Base-by-base conservation (phyloP, 2,113 vertebrate genomes). In the Cercopithecus mona region DNA sequence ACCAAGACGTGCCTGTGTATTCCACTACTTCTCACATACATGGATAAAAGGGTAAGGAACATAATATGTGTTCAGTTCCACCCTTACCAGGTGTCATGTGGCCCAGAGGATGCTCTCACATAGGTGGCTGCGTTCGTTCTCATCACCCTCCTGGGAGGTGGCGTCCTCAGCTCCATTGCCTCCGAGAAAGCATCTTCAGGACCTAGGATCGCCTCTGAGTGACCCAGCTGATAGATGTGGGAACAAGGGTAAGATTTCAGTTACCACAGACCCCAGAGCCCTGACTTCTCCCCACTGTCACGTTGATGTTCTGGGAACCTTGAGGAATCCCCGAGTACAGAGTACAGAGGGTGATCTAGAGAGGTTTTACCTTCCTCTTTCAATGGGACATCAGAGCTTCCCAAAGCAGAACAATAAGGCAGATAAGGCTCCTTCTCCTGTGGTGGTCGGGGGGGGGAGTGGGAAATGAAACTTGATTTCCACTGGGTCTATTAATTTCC, bases 41-140 rank as follows among this genome's bases (percentile, higher is more conserved):
- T 1, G 1, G 40, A 43, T 16, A 8, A 25, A 1, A 4, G 52
- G 20, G 1, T 3, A 32, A 25, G 40, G n/a, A 16, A 3, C 8
- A 18, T 0, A 8, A 0, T 3, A 2, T 2, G 2, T 20, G 40
- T 9, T 38, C 14, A 10, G 79, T 38, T 18, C n/a, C 16, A 16
- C 8, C 8, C 23, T 4, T 1, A 1, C 10, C 6, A 35, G 48
- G 30, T 1, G 35, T 8, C 88, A 0, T 1, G 27, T 0, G 4
- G 9, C 2, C 4, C 1, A 32, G 35, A 1, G 9, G 82, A 2
- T 1, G 22, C 6, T 17, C 23, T 38, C 45, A 8, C 8, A 0
- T 2, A 1, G 22, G 5, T 5, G 72, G n/a, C 72, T 2, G 0
- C 0, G 0, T 22, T 11, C 0, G 22, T 45, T 16, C 6, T 2